Conservation (phyloP, 2,797 vertebrate genomes). For the Diplodus puntazzo region DNA sequence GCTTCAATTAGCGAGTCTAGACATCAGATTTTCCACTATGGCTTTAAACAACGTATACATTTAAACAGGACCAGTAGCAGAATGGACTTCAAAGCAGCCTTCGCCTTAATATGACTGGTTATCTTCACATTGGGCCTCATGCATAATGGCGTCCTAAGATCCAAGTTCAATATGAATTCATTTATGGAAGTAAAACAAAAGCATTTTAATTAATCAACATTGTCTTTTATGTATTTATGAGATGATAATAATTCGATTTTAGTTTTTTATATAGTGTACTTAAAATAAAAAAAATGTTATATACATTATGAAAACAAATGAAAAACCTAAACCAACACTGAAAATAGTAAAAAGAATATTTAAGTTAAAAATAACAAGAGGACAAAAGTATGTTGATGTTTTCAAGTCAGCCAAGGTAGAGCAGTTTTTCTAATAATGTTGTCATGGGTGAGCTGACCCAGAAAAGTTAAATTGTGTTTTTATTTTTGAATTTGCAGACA, state of each 20-base stretch:
- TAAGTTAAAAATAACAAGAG: not conserved
- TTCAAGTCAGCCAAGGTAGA: not conserved
- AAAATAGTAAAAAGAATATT: not conserved
- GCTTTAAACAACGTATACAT: not conserved
- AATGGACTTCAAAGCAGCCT: not conserved
- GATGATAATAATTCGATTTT: not conserved
- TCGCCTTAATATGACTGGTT: not conserved
- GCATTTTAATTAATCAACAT: no score
- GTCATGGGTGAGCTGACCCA: slow-evolving; percentile 14
- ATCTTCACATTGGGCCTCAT: not conserved
- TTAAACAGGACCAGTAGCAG: not conserved
- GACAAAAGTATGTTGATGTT: not conserved
- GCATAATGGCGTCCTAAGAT: not conserved
- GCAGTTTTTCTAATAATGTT: not conserved
- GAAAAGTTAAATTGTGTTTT: slow-evolving; percentile 10
- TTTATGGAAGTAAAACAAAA: not conserved
- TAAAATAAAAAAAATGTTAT: not conserved
- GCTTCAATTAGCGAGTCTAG: slow-evolving; percentile 1
- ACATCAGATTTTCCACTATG: not conserved
- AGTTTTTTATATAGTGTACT: not conserved
- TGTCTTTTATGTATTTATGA: not conserved
- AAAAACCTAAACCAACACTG: not conserved
- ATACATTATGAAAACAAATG: not conserved
- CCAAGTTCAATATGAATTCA: not conserved
- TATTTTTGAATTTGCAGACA: slow-evolving; percentile 20